Percentiles rank a stretch among this genome's conserved stretches.
phyloP scores from a whole-genome alignment of 2,888 invertebrate species.

The Nebria brevicollis region DNA sequence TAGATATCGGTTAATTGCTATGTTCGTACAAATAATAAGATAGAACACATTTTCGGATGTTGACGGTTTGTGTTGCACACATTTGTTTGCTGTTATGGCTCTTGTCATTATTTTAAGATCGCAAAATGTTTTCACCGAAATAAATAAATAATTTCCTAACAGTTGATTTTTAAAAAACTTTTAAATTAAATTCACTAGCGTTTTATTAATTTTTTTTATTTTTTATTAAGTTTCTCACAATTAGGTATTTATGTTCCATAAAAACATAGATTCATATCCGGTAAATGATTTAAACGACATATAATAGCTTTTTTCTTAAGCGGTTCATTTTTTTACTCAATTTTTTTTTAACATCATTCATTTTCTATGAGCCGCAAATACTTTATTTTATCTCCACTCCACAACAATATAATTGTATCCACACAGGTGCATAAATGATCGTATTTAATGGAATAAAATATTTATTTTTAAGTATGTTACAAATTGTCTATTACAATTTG shows the following conservation, averaged over 20 bases:
- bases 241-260: neutral
- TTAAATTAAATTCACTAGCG: neutral
- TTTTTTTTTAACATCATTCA: too few relatives aligned
- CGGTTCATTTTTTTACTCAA: neutral
- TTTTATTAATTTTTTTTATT: neutral
- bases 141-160: neutral
- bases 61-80: neutral
- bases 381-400: too few relatives aligned
- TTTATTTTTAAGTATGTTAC: too few relatives aligned
- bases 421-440: too few relatives aligned
- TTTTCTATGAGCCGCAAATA: too few relatives aligned
- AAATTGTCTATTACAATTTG: too few relatives aligned
- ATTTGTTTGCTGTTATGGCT: neutral
- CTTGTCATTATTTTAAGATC: neutral
- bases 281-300: neutral
- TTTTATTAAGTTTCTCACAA: neutral
- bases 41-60: neutral
- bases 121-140: neutral
- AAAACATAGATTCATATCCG: neutral
- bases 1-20: neutral
- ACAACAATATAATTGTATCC: too few relatives aligned
- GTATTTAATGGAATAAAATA: too few relatives aligned
- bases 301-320: neutral
- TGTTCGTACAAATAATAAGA: neutral
- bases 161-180: neutral